These are phyloP conservation scores for Melanocharis versteri DNA, from an alignment of 2,113 vertebrate genomes.

Conservation along the genomic window DNA sequence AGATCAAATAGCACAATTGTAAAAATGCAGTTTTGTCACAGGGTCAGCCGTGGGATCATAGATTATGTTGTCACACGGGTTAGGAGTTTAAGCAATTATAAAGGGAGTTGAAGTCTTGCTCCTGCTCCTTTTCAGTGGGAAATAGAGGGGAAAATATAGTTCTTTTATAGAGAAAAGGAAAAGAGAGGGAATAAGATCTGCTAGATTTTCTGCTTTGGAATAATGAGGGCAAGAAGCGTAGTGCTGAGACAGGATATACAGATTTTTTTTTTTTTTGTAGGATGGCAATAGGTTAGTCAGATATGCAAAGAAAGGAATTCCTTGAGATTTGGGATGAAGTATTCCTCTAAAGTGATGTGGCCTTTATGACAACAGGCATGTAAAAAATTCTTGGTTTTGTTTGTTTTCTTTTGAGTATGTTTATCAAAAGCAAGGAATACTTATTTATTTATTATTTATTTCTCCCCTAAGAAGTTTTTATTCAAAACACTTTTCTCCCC, in stretches of 20 bases:
- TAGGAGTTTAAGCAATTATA: background rate
- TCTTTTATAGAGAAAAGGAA: background rate
- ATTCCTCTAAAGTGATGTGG: background rate
- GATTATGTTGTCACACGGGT: background rate
- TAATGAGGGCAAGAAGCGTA: background rate
- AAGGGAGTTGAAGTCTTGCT: background rate
- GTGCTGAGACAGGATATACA: background rate
- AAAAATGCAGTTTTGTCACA: background rate
- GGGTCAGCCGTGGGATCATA: too few relatives aligned
- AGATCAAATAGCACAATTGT: background rate
- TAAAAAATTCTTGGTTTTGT: background rate
- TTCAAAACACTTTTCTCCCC: background rate
- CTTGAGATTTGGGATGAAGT: background rate
- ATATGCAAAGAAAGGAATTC: background rate
- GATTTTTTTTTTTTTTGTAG: background rate
- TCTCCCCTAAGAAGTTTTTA: background rate
- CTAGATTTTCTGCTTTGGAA: background rate
- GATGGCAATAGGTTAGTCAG: background rate
- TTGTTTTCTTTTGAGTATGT: background rate
- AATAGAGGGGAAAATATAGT: background rate
- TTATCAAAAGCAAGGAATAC: background rate
- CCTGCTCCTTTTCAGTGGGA: background rate
- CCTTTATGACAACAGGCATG: background rate
- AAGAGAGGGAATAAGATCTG: background rate
- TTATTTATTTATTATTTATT: background rate